Evolutionary conservation across 2,888 invertebrate genomes (phyloP).

Genomic region (Scaptomyza tumidula): DNA sequence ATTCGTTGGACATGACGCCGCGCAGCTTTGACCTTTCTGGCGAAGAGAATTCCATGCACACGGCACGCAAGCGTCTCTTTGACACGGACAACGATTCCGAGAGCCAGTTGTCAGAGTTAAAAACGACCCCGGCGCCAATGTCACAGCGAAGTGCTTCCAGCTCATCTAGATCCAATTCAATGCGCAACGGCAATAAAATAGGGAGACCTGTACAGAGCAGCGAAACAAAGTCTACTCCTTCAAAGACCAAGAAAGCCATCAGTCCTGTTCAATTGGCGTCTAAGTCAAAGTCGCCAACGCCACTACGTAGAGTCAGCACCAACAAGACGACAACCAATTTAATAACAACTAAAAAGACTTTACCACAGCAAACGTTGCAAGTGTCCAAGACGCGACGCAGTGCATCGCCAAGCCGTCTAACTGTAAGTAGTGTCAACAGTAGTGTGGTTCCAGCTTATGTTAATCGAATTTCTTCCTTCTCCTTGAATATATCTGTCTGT

Average conservation of each 20-base stretch:
- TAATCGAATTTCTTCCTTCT: constrained; percentile 23
- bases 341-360: constrained; percentile 3
- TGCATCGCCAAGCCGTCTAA: constrained; percentile 42
- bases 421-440: constrained; percentile 34
- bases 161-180: constrained; percentile 32
- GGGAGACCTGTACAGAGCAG: constrained; percentile 21
- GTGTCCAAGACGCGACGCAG: constrained; percentile 26
- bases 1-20: constrained; percentile 21
- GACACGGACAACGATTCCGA: constrained; percentile 20
- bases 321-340: constrained; percentile 17
- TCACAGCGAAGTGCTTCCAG: constrained; percentile 26
- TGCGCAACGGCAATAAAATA: constrained; percentile 28
- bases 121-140: constrained; percentile 12
- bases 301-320: not conserved
- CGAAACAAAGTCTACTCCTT: constrained; percentile 4
- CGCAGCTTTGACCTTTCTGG: constrained; percentile 14
- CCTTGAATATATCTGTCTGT: constrained; percentile 14
- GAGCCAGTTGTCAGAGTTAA: not conserved
- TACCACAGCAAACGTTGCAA: constrained; percentile 3
- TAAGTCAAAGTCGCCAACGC: constrained; percentile 18
- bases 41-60: not conserved
- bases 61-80: constrained; percentile 58
- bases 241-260: not conserved
- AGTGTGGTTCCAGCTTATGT: not conserved
- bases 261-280: constrained; percentile 7